These are phyloP conservation scores for Bombus picipes DNA, from an alignment of 1,140 invertebrate species.

Conservation along the genomic window DNA sequence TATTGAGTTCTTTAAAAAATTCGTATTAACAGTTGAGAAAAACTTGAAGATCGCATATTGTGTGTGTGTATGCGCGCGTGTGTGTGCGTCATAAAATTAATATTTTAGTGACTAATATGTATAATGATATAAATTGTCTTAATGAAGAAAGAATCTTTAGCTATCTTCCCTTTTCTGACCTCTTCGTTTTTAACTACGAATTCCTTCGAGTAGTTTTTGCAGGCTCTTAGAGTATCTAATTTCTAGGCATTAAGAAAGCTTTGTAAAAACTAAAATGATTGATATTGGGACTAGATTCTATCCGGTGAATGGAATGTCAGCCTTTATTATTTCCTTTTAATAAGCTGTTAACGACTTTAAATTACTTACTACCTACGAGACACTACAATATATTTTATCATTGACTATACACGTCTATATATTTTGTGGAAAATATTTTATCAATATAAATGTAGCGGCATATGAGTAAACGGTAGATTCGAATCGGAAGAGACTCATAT, in stretches of 20 bases:
- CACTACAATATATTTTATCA: background rate
- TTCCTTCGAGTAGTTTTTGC: background rate
- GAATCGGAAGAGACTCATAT: no score
- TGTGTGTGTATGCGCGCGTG: fast-evolving
- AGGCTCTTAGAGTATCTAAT: background rate
- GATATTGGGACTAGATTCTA: background rate
- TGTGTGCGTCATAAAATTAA: no score
- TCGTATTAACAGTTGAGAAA: no score
- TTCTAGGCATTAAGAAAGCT: background rate
- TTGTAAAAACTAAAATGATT: background rate
- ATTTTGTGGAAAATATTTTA: background rate
- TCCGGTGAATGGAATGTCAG: background rate
- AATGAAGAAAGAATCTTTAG: background rate
- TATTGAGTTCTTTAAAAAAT: no score
- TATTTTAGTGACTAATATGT: no score
- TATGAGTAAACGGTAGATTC: no score
- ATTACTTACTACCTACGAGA: background rate
- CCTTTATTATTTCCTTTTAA: background rate
- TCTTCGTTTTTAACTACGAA: background rate
- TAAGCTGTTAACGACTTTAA: background rate
- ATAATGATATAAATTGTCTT: no score
- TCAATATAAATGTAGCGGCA: background rate
- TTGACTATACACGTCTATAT: background rate
- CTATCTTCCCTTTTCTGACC: background rate
- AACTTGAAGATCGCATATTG: no score